Base-by-base conservation (phyloP, 2,888 invertebrate genomes). In the Agonopterix alstromeriana region DNA sequence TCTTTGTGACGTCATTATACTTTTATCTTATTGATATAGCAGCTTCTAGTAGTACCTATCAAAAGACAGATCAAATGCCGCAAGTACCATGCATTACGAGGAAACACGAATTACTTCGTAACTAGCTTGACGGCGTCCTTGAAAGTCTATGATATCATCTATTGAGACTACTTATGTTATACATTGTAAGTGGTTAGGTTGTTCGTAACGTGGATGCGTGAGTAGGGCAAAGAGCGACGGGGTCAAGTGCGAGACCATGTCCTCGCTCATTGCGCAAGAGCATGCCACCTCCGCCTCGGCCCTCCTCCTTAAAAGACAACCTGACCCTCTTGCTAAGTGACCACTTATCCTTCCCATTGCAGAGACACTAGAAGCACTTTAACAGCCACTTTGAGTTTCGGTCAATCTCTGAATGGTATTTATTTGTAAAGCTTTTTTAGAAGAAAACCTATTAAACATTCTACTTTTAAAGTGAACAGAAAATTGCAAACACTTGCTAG, bases 221-320 rank as follows among this genome's bases (percentile, higher is more conserved):
- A 38, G 36, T n/a, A 27, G 27, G 27, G 27, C 27, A 27, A 27
- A 27, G 27, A 27, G 27, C 44, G 10, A 10, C 12, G 14, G 36
- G 50, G 47, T 47, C 51, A 48, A 48, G 51, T 43, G 48, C 46
- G 38, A 17, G 47, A n/a, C 36, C 44, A 41, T 40, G 49, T 46
- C 40, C 46, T 41, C 49, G 40, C 43, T 36, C n/a, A n/a, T 43
- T 46, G 46, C 43, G 45, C 46, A 46, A 38, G 41, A 41, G 10
- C 38, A 12, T 40, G 35, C 48, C 44, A 44, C 48, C 48, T 45
- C 27, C 27, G 27, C 27, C 27, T 27, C 27, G 17, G 27, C 27
- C 27, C 27, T 27, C 27, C 27, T 27, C 45, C 36, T 49, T 41
- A 35, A 38, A 9, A 38, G 9, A 38, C 38, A 38, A 38, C 38